phyloP scores from a whole-genome alignment of 2,113 vertebrate species.

The Notothenia coriiceps region DNA sequence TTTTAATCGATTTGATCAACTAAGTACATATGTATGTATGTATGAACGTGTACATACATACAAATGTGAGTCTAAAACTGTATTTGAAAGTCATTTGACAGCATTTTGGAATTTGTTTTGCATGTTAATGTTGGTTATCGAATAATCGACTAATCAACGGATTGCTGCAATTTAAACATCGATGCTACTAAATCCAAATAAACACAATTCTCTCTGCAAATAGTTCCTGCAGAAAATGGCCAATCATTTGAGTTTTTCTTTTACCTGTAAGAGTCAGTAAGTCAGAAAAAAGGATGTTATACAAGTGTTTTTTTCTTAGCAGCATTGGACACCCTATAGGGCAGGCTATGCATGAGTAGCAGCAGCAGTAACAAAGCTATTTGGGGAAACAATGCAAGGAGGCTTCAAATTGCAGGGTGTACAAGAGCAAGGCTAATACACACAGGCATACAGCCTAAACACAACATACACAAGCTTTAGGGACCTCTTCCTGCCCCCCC shows the following conservation, averaged over 20 bases:
- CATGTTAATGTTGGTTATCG: too few relatives aligned
- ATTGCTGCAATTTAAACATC: too few relatives aligned
- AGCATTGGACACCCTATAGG: conserved; percentile 12
- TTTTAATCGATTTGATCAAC: too few relatives aligned
- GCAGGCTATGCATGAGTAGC: conserved; percentile 5
- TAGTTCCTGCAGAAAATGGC: conserved; percentile 11
- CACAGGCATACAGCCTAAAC: neutral
- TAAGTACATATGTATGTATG: too few relatives aligned
- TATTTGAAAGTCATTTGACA: too few relatives aligned
- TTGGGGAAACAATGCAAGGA: neutral
- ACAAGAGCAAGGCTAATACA: neutral
- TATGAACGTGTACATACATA: too few relatives aligned
- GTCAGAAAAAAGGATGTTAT: conserved; percentile 15
- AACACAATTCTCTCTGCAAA: neutral
- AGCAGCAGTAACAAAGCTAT: neutral
- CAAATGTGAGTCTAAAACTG: too few relatives aligned
- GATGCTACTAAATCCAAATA: neutral
- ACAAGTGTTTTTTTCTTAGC: neutral
- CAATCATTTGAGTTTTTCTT: neutral
- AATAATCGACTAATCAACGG: too few relatives aligned
- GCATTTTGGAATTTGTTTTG: too few relatives aligned
- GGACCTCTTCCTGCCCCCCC: conserved; percentile 43
- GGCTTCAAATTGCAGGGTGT: conserved; percentile 31
- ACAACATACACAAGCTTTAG: conserved; percentile 36
- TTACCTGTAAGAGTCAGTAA: conserved; percentile 21